Base-by-base conservation (phyloP, 2,888 invertebrate genomes). In the Lycaena phlaeas region DNA sequence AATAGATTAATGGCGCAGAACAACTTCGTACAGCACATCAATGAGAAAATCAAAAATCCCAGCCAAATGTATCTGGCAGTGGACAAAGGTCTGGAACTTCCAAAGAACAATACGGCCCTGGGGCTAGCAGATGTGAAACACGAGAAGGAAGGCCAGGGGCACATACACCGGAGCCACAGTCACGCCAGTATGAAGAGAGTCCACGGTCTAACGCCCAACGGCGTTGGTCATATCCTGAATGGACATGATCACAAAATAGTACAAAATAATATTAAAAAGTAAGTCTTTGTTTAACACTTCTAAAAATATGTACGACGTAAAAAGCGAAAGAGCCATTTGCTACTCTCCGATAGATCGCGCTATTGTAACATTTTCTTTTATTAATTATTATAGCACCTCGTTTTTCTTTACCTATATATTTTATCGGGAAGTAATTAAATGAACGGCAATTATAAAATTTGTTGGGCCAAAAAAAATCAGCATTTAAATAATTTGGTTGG, bases 1-100 rank as follows among this genome's bases (percentile, higher is more conserved):
- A 85, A 85, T 59, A 61, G 85, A 14, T 60, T 81, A 1, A 76
- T 86, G 75, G 84, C 84, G 0, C 76, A 84, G 42, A 82, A 65
- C 49, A 82, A 84, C 51, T 84, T 82, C 52, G 67, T 82, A 1
- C 79, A 84, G 29, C 70, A 81, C 52, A 68, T 84, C 38, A 84
- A 81, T 41, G 84, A 84, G 49, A 81, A 72, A 51, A 59, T 68
- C 1, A 71, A 69, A 48, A 77, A 73, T 41, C 45, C 57, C 12
- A 78, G 75, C 46, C 75, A 78, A 41, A 66, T 59, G 1, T 81
- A 82, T 43, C 57, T 84, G 34, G 69, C 74, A 2, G 82, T 84
- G 2, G 82, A 82, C 29, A 74, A 70, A 39, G 67, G 69, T 1
- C 59, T 54, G 14, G 75, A 76, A 25, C 56, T 64, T 14, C 42